Evolutionary conservation across 2,888 invertebrate genomes (phyloP).

Genomic region (Adelphocoris suturalis): DNA sequence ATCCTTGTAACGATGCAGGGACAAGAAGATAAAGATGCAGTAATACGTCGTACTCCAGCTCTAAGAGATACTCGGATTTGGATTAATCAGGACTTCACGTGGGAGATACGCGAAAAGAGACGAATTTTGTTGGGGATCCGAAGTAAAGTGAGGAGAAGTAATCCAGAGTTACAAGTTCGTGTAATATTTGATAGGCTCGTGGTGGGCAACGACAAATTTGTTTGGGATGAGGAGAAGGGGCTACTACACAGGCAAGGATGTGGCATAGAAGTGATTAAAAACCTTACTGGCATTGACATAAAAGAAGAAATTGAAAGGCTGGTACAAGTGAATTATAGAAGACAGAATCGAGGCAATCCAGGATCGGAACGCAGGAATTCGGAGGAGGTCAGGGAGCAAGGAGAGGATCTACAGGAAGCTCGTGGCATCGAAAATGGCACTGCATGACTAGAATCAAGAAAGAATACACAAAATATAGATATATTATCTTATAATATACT

Average conservation of each 20-base stretch:
- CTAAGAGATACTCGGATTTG: no score
- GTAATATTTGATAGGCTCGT: background rate
- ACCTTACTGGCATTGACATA: no score
- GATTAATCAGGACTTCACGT: no score
- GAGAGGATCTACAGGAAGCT: background rate
- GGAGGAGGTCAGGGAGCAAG: background rate
- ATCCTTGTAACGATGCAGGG: no score
- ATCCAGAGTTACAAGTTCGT: background rate
- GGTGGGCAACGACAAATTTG: no score
- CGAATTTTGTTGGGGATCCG: no score
- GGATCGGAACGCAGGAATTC: background rate
- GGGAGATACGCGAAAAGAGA: no score
- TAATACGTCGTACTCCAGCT: no score
- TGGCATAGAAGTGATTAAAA: no score
- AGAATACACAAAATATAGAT: background rate
- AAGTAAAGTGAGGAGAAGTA: background rate
- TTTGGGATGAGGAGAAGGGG: no score
- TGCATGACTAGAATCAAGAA: background rate
- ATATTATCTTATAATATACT: background rate
- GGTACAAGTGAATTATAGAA: background rate
- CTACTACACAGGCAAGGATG: no score
- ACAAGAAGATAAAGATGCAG: no score
- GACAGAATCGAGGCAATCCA: background rate
- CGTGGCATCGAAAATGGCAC: background rate
- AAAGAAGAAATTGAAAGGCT: background rate